Evolutionary conservation across 2,113 vertebrate species (phyloP).

Genomic region (Hippocampus comes): DNA sequence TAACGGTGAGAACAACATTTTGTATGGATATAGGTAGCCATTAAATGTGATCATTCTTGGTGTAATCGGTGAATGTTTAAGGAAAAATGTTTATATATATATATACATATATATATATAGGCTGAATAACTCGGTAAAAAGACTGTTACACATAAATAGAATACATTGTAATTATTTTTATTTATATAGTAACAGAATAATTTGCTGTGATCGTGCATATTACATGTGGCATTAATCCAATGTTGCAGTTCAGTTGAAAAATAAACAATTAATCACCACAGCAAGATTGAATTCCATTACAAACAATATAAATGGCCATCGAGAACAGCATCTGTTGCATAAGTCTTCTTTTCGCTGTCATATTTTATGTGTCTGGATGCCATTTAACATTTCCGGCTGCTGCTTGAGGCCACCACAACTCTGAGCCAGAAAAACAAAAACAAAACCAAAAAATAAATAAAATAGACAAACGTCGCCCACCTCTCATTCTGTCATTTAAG

Average conservation of each 20-base stretch:
- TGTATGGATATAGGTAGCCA: neutral
- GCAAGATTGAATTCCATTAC: neutral
- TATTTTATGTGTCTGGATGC: slow-evolving; percentile 16
- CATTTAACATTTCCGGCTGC: slow-evolving; percentile 27
- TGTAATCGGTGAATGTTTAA: neutral
- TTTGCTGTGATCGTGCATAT: neutral
- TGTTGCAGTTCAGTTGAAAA: neutral
- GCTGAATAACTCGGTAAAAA: too few relatives aligned
- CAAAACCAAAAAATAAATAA: neutral
- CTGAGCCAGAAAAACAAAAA: slow-evolving; percentile 25
- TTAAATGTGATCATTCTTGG: neutral
- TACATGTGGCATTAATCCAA: neutral
- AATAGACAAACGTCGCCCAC: slow-evolving; percentile 30
- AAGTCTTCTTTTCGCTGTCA: slow-evolving; percentile 12
- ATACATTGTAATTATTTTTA: neutral
- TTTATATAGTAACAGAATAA: neutral
- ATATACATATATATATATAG: too few relatives aligned
- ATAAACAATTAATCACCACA: neutral
- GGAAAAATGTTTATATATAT: neutral
- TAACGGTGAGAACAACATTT: neutral
- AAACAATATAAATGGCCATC: neutral
- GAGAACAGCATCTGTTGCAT: neutral
- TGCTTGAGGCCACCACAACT: slow-evolving; percentile 43
- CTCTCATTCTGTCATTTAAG: slow-evolving; percentile 27
- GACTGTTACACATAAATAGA: too few relatives aligned